These are phyloP conservation scores for Chiloscyllium punctatum DNA, from an alignment of 2,797 vertebrate genomes.

Conservation along the genomic window DNA sequence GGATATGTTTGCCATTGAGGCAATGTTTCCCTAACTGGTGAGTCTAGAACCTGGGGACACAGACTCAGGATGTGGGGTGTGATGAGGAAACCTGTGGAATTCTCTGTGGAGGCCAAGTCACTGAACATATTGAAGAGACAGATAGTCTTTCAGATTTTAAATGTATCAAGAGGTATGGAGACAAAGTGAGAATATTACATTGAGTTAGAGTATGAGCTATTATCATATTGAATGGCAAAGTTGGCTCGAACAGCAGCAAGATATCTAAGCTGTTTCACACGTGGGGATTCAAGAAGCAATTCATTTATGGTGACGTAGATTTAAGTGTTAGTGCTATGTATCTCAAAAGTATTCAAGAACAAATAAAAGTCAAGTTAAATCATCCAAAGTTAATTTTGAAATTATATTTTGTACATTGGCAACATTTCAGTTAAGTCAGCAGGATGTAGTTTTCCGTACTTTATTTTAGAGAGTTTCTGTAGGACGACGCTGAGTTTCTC, in stretches of 20 bases:
- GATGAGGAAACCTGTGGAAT: too few species aligned
- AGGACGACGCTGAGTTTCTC: constrained; percentile 82
- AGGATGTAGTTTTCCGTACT: constrained; percentile 54
- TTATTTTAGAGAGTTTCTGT: constrained; percentile 81
- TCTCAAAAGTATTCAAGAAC: background rate
- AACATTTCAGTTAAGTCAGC: constrained; percentile 3
- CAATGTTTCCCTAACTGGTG: too few species aligned
- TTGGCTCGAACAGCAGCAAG: background rate
- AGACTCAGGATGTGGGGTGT: too few species aligned
- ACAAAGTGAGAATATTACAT: too few species aligned
- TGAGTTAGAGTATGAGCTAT: too few species aligned
- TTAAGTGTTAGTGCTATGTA: background rate
- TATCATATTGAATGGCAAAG: too few species aligned
- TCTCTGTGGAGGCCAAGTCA: too few species aligned
- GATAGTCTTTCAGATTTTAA: too few species aligned
- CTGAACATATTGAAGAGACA: too few species aligned
- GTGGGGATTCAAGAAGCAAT: background rate
- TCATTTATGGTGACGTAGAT: background rate
- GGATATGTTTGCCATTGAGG: too few species aligned
- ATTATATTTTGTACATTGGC: background rate
- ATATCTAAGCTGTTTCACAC: background rate
- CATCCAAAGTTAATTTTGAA: background rate
- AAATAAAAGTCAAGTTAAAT: constrained; percentile 24
- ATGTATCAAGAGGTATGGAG: too few species aligned
- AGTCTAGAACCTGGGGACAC: too few species aligned